Conservation (phyloP, 2,113 vertebrate species). For the Nycticryphes semicollaris region DNA sequence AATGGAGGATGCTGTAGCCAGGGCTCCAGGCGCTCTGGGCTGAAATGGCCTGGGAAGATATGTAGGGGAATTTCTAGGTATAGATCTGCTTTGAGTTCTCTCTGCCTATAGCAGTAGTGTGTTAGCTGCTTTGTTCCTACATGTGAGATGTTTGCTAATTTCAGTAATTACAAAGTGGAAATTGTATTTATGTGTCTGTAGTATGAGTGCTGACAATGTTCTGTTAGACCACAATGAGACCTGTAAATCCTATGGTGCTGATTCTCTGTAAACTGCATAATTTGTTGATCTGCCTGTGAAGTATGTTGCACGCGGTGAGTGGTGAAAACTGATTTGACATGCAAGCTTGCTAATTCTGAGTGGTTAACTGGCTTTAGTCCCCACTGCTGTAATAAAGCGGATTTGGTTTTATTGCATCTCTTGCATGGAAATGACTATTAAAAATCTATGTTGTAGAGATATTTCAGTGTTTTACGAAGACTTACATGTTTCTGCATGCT, state of each 20-base stretch:
- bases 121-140: neutral
- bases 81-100: neutral
- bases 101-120: neutral
- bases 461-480: conserved; percentile 32
- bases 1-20: neutral
- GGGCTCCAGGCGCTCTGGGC: neutral
- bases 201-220: neutral
- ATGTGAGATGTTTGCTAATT: neutral
- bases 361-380: conserved; percentile 44
- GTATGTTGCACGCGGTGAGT: neutral
- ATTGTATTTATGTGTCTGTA: neutral
- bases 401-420: conserved; percentile 46
- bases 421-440: conserved; percentile 48
- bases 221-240: neutral
- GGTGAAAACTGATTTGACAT: conserved; percentile 34
- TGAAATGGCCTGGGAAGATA: neutral
- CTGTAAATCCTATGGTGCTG: conserved; percentile 5
- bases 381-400: neutral
- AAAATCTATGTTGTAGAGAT: conserved; percentile 39
- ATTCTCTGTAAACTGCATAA: neutral
- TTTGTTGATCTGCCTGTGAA: conserved; percentile 59
- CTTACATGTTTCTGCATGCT: neutral
- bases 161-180: neutral
- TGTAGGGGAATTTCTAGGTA: neutral
- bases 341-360: conserved; percentile 12